A percentile compares a stretch with the other conserved stretches of the same genome.
Evolutionary conservation across 2,797 vertebrate species (phyloP).

Genomic region (Okamejei kenojei): DNA sequence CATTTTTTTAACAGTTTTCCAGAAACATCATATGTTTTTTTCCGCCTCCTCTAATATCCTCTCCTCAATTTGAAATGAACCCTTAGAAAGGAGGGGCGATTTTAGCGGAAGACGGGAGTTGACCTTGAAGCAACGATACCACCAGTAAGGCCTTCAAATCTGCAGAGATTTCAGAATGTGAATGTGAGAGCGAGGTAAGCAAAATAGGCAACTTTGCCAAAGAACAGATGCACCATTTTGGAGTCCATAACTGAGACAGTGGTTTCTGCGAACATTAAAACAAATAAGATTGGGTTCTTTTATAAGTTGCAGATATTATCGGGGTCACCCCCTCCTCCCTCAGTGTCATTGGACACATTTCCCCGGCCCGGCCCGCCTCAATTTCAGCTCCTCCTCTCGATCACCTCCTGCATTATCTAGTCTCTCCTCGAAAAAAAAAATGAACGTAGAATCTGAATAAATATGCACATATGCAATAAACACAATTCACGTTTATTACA

Average conservation of each 20-base stretch:
- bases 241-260: neutral
- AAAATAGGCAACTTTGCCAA: neutral
- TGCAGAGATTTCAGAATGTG: neutral
- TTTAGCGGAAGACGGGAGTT: neutral
- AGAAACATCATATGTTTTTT: too few species aligned
- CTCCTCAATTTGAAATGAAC: too few species aligned
- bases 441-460: neutral
- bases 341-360: neutral
- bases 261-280: neutral
- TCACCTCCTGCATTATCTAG: neutral
- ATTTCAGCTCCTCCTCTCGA: neutral
- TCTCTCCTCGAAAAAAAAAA: neutral
- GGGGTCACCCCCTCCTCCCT: neutral
- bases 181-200: neutral
- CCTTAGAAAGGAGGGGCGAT: neutral
- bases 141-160: neutral
- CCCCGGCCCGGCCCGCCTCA: neutral
- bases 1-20: neutral
- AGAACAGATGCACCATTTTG: neutral
- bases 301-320: neutral
- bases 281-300: neutral
- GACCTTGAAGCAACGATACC: neutral
- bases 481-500: neutral
- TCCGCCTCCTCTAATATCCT: neutral
- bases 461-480: neutral